Percentiles rank a stretch among this genome's conserved stretches.
phyloP scores from a whole-genome alignment of 64 coral and sea anemone genomes.

The Stichodactyla mertensii region DNA sequence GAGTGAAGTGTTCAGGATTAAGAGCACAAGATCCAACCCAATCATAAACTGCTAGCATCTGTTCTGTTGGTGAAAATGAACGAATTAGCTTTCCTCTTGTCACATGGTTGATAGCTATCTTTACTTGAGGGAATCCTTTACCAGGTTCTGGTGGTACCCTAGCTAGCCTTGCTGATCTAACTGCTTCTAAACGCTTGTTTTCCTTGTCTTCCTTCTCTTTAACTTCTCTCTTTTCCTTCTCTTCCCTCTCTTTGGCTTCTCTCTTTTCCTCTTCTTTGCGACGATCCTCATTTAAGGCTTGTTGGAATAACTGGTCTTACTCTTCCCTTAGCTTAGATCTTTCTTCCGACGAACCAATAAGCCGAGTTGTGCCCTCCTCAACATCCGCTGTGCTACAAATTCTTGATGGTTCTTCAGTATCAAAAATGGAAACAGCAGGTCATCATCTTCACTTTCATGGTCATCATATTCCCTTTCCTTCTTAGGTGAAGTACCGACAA shows the following conservation, averaged over 20 bases:
- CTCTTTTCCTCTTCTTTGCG: not conserved
- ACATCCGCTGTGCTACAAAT: not conserved
- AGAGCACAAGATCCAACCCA: constrained; percentile 32
- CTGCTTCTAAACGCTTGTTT: constrained; percentile 25
- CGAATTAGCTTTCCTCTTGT: constrained; percentile 27
- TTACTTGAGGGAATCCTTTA: not conserved
- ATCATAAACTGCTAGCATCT: constrained; percentile 27
- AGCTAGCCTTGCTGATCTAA: not conserved
- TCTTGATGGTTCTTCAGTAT: not conserved
- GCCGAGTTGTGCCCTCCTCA: constrained; percentile 4
- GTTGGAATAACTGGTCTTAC: constrained; percentile 23
- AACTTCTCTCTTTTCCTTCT: not conserved
- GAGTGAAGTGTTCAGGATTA: constrained; percentile 25
- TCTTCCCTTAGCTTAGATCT: constrained; percentile 25
- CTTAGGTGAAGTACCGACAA: not conserved
- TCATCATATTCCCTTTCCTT: not conserved
- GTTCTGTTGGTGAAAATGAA: constrained; percentile 8
- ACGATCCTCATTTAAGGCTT: not conserved
- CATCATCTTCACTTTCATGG: not conserved
- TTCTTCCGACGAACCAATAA: constrained; percentile 28
- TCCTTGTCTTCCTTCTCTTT: constrained; percentile 7
- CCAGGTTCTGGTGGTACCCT: constrained; percentile 26
- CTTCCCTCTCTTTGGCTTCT: not conserved
- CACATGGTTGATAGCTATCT: constrained; percentile 27
- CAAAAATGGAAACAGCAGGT: not conserved